phyloP scores from a whole-genome alignment of 2,888 invertebrate species.

The Standfussiana lucernea region DNA sequence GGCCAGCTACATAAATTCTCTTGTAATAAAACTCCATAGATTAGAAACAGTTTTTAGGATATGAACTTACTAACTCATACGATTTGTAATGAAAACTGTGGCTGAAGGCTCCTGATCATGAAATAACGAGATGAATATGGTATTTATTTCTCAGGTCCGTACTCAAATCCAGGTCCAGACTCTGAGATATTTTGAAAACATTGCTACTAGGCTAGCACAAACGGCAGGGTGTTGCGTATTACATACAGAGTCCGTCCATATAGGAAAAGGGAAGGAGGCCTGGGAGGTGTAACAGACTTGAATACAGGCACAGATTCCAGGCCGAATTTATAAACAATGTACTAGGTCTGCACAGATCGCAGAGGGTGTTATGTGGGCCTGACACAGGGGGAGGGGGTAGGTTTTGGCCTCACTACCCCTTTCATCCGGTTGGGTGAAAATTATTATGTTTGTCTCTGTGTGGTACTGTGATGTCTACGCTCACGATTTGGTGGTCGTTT shows the following conservation, averaged over 20 bases:
- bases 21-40: background rate
- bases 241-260: background rate
- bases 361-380: conserved; percentile 23
- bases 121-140: background rate
- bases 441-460: background rate
- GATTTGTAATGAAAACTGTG: background rate
- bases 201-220: conserved; percentile 55
- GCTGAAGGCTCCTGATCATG: background rate
- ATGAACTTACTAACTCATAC: background rate
- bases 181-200: conserved; percentile 50
- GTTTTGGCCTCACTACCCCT: conserved; percentile 1
- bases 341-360: conserved; percentile 46
- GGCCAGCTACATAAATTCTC: background rate
- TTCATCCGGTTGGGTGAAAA: conserved; percentile 2
- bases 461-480: background rate
- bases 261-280: background rate
- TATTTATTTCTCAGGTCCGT: conserved; percentile 8
- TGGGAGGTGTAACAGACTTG: conserved; percentile 11
- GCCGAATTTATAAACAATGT: conserved; percentile 44
- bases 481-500: background rate
- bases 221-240: background rate
- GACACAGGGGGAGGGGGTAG: conserved; percentile 12
- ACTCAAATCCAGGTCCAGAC: conserved; percentile 17
- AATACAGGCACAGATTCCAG: conserved; percentile 43
- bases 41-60: background rate